Evolutionary conservation across 2,113 vertebrate genomes (phyloP).

Genomic region (Amblyopsis rosae): DNA sequence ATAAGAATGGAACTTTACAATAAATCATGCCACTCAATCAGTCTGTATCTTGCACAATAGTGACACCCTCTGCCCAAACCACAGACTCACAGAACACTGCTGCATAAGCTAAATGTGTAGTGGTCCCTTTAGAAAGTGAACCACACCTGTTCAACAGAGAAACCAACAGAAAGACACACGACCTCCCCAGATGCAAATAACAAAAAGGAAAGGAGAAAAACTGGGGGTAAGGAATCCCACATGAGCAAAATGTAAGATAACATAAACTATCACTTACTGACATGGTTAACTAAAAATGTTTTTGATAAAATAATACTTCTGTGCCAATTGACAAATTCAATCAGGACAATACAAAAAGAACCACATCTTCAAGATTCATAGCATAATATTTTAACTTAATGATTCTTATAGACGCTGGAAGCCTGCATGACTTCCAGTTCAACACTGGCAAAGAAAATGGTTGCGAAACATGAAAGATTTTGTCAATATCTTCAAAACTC

Average conservation of each 20-base stretch:
- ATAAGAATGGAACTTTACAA: no score
- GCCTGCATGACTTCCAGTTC: slow-evolving; percentile 77
- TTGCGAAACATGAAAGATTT: background rate
- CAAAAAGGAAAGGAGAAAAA: background rate
- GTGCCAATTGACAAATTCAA: background rate
- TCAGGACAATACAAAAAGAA: background rate
- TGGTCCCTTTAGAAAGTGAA: slow-evolving; percentile 82
- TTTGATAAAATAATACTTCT: background rate
- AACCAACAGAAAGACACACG: background rate
- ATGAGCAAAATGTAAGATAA: background rate
- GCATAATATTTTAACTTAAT: no score
- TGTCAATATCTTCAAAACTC: no score
- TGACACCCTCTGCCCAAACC: no score
- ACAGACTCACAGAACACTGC: no score
- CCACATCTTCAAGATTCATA: no score
- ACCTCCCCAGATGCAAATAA: background rate
- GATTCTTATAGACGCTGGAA: no score
- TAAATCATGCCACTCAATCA: no score
- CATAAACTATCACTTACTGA: background rate
- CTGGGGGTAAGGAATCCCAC: background rate
- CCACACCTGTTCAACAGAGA: slow-evolving; percentile 79
- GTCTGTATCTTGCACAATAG: no score
- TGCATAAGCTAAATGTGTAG: background rate
- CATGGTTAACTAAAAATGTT: background rate
- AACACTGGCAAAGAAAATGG: slow-evolving; percentile 70